Conservation (phyloP, 2,797 vertebrate species). For the Chelon labrosus region DNA sequence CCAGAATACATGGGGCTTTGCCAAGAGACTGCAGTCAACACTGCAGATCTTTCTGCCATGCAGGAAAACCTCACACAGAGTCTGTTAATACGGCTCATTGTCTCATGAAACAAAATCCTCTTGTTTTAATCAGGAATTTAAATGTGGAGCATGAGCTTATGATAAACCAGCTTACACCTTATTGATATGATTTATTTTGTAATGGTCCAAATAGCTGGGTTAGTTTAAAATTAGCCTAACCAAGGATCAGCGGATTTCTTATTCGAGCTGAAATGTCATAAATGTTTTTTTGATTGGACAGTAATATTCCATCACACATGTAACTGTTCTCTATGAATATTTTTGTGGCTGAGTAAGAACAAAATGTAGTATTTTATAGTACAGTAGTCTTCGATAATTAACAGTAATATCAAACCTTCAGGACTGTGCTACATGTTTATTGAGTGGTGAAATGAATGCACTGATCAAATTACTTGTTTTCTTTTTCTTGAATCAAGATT, state of each 20-base stretch:
- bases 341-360: neutral
- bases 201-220: no score
- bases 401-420: neutral
- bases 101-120: constrained; percentile 26
- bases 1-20: constrained; percentile 60
- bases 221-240: no score
- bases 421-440: neutral
- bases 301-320: no score
- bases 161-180: constrained; percentile 3
- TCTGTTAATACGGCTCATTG: constrained; percentile 46
- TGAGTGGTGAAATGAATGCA: neutral
- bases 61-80: constrained; percentile 59
- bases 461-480: no score
- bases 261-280: no score
- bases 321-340: no score
- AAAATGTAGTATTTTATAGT: neutral
- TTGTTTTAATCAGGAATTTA: constrained; percentile 11
- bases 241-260: no score
- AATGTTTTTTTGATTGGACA: no score
- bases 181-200: neutral
- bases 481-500: no score
- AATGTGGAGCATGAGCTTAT: constrained; percentile 8
- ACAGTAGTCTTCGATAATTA: neutral
- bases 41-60: constrained; percentile 66
- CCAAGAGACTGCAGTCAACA: constrained; percentile 69